Evolutionary conservation across 2,797 vertebrate species (phyloP).

Genomic region (Odontamblyopus rebecca): DNA sequence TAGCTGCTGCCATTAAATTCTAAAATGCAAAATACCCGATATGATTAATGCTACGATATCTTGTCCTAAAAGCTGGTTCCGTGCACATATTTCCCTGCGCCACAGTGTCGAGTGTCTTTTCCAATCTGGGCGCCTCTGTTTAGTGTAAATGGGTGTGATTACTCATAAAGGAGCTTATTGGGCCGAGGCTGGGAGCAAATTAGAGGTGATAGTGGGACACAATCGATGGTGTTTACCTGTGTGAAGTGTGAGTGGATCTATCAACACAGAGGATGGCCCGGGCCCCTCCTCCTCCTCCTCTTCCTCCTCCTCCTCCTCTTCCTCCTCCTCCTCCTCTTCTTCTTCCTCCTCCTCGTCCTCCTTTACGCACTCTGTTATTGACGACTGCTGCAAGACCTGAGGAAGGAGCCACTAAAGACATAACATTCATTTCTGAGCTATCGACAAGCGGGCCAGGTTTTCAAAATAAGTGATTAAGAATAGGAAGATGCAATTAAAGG

Average conservation of each 20-base stretch:
- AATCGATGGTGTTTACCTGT: slow-evolving; percentile 87
- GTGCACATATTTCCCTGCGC: background rate
- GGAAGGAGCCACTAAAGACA: slow-evolving; percentile 77
- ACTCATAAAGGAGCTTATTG: slow-evolving; percentile 77
- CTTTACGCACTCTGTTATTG: slow-evolving; percentile 68
- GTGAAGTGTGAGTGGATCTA: slow-evolving; percentile 84
- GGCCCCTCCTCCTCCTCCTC: slow-evolving; percentile 53
- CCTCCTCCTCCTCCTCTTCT: slow-evolving; percentile 23
- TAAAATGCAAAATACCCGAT: background rate
- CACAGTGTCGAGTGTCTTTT: slow-evolving; percentile 37
- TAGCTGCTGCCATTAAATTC: slow-evolving; percentile 16
- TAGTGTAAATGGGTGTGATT: slow-evolving; percentile 80
- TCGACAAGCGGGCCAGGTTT: slow-evolving; percentile 65
- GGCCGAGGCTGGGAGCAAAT: slow-evolving; percentile 78
- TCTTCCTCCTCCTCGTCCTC: background rate
- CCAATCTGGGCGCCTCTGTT: slow-evolving; percentile 49
- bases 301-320: slow-evolving; percentile 19
- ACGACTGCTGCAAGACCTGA: slow-evolving; percentile 78
- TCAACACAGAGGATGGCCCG: slow-evolving; percentile 75
- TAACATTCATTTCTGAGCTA: slow-evolving; percentile 73
- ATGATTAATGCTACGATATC: background rate
- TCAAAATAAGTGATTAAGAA: slow-evolving; percentile 71
- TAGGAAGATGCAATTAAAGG: slow-evolving; percentile 62
- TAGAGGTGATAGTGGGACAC: slow-evolving; percentile 80
- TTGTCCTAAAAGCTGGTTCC: background rate